A percentile compares a stretch with the other conserved stretches of the same genome.
Conservation (phyloP, 2,888 invertebrate genomes). For the Pristionchus arcanus region DNA sequence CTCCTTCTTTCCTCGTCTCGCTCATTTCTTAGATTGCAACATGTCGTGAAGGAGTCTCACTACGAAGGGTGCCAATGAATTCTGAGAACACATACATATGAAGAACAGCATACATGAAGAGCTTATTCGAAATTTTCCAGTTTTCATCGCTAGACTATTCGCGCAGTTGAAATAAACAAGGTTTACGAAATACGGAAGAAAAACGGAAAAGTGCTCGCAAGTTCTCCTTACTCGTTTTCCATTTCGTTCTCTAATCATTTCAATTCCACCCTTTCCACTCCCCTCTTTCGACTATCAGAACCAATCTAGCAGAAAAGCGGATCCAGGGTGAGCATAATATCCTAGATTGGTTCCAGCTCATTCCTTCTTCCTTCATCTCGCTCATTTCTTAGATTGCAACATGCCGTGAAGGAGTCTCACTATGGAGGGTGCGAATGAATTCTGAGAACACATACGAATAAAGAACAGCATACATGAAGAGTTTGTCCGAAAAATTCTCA, state of each 20-base stretch:
- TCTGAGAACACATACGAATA: background rate
- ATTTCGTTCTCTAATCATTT: constrained; percentile 22
- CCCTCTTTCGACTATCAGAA: constrained; percentile 2
- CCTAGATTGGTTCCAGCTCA: constrained; percentile 35
- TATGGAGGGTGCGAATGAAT: background rate
- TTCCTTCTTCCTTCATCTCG: background rate
- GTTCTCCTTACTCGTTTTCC: background rate
- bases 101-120: background rate
- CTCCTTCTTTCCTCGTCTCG: background rate
- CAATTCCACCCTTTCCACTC: background rate
- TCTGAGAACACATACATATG: background rate
- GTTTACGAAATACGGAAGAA: background rate
- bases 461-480: background rate
- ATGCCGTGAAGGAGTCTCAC: background rate
- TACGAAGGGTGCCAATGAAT: background rate
- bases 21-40: constrained; percentile 39
- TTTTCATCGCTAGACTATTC: too few species aligned
- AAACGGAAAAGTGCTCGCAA: background rate
- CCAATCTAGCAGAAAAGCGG: constrained; percentile 20
- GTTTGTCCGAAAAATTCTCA: background rate
- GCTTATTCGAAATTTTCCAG: background rate
- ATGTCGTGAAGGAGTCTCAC: background rate
- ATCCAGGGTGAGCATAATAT: constrained; percentile 15
- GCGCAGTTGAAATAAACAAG: background rate
- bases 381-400: constrained; percentile 39